phyloP scores from a whole-genome alignment of 1,140 invertebrate genomes.

The Phortica variegata region DNA sequence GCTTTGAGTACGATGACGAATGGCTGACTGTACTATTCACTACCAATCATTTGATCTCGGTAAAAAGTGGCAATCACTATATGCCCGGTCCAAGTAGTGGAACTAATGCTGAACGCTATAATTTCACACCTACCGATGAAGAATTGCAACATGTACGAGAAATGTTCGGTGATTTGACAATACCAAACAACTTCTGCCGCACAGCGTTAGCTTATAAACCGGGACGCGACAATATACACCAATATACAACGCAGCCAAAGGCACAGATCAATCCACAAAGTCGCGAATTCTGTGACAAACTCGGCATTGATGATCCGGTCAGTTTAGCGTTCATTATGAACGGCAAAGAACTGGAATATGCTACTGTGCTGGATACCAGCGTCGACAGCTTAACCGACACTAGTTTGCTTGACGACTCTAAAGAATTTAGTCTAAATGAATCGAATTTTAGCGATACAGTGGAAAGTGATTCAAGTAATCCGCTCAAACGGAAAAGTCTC shows the following conservation, averaged over 20 bases:
- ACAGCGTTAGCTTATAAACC: constrained; percentile 69
- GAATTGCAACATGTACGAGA: constrained; percentile 69
- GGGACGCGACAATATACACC: constrained; percentile 40
- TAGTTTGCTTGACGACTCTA: no score
- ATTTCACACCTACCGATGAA: constrained; percentile 73
- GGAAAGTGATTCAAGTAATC: no score
- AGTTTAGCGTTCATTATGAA: constrained; percentile 58
- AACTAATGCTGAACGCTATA: constrained; percentile 64
- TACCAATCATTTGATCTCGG: constrained; percentile 85
- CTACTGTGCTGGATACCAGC: no score
- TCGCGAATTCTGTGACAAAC: constrained; percentile 73
- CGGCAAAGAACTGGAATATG: constrained; percentile 36
- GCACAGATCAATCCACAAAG: constrained; percentile 80
- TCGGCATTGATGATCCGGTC: constrained; percentile 77
- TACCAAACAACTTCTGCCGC: constrained; percentile 74
- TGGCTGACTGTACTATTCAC: constrained; percentile 86
- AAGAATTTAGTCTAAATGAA: no score
- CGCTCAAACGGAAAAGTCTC: no score
- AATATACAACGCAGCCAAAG: constrained; percentile 47
- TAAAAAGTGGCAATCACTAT: constrained; percentile 69
- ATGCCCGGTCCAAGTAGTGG: constrained; percentile 75
- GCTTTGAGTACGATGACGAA: constrained; percentile 85
- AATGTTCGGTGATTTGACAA: constrained; percentile 68
- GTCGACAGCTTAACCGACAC: no score
- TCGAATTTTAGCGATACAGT: no score